phyloP scores from a whole-genome alignment of 2,113 vertebrate genomes.

The Podarcis muralis region DNA sequence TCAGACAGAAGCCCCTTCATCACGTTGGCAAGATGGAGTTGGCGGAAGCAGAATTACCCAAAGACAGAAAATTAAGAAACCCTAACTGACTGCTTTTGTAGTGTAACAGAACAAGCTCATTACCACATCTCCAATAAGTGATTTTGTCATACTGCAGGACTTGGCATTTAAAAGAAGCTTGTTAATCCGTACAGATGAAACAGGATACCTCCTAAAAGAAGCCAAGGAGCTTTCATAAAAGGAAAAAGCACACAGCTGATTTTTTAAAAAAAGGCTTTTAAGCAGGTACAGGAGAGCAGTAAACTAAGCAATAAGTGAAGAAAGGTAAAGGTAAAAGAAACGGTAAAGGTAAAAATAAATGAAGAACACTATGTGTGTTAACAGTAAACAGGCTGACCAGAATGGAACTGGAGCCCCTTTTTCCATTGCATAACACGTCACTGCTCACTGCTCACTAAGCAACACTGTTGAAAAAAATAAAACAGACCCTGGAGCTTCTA shows the following conservation, averaged over 20 bases:
- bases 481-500: neutral
- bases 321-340: too few species aligned
- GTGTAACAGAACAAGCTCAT: conserved; percentile 6
- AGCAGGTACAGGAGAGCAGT: neutral
- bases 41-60: neutral
- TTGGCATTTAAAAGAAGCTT: neutral
- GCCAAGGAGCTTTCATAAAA: neutral
- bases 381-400: neutral
- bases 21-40: neutral
- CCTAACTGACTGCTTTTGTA: neutral
- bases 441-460: neutral
- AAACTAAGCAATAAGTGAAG: neutral
- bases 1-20: neutral
- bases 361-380: neutral
- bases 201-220: neutral
- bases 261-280: neutral
- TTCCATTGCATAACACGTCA: neutral
- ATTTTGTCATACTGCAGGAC: neutral
- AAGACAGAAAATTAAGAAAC: conserved; percentile 8
- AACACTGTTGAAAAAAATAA: neutral
- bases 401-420: neutral
- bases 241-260: neutral
- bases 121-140: neutral
- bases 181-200: neutral
- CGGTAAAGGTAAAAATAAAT: too few species aligned